phyloP scores from a whole-genome alignment of 2,113 vertebrate genomes.

The Boleophthalmus pectinirostris region DNA sequence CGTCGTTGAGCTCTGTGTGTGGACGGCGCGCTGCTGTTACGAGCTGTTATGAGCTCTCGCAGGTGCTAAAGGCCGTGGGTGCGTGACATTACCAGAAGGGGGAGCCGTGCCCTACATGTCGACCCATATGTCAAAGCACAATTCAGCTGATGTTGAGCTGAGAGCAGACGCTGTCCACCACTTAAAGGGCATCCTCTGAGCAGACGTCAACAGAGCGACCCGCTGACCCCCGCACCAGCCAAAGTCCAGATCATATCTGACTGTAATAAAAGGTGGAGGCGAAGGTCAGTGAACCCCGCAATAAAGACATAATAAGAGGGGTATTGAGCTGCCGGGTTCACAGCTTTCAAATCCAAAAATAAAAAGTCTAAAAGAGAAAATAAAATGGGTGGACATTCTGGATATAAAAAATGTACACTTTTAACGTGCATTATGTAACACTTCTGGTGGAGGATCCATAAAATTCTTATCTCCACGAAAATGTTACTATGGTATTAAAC shows the following conservation, averaged over 20 bases:
- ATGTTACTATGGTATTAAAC: too few relatives aligned
- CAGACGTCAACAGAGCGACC: conserved; percentile 42
- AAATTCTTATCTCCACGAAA: too few relatives aligned
- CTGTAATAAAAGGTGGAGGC: conserved; percentile 20
- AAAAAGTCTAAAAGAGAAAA: neutral
- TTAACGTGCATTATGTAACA: too few relatives aligned
- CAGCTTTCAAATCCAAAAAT: neutral
- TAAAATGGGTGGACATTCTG: too few relatives aligned
- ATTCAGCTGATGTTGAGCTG: conserved; percentile 26
- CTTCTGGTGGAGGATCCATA: too few relatives aligned
- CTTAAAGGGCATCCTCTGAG: conserved; percentile 46
- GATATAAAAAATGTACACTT: too few relatives aligned
- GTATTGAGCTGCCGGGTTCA: conserved; percentile 11
- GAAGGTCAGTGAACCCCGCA: conserved; percentile 5
- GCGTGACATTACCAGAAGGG: conserved; percentile 58
- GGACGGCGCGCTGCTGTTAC: conserved; percentile 1
- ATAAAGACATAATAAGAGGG: conserved; percentile 21
- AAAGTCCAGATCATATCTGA: conserved; percentile 29
- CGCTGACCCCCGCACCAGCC: conserved; percentile 33
- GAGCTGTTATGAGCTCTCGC: conserved; percentile 21
- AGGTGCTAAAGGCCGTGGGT: conserved; percentile 48
- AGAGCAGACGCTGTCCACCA: conserved; percentile 43
- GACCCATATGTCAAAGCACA: conserved; percentile 63
- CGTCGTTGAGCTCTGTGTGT: too few relatives aligned
- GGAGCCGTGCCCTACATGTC: conserved; percentile 27